These are phyloP conservation scores for Philypnodon macrostomus DNA, from an alignment of 2,797 vertebrate genomes.

Conservation along the genomic window DNA sequence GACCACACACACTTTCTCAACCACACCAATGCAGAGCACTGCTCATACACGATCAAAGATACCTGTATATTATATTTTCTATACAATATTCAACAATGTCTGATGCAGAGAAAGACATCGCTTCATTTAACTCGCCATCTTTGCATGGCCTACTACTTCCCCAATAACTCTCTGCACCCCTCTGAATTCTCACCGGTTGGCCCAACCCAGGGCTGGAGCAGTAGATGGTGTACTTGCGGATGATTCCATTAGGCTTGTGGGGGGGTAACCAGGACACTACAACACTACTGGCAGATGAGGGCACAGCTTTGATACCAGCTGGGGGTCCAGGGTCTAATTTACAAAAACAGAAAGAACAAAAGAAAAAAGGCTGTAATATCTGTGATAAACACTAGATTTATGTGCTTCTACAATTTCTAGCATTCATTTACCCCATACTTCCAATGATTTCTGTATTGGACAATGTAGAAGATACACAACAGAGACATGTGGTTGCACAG, in stretches of 20 bases:
- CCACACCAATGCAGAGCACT: conserved; percentile 33
- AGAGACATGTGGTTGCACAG: too few relatives aligned
- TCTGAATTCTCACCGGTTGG: conserved; percentile 85
- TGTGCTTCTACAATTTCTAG: not conserved
- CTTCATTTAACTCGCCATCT: conserved; percentile 19
- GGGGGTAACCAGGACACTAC: conserved; percentile 97
- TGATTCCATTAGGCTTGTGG: conserved; percentile 94
- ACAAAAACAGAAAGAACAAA: conserved; percentile 17
- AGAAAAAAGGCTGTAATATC: conserved; percentile 6
- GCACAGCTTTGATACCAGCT: conserved; percentile 95
- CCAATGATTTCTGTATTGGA: too few relatives aligned
- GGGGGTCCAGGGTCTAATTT: conserved; percentile 91
- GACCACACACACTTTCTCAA: conserved; percentile 47
- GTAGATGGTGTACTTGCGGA: conserved; percentile 98
- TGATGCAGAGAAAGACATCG: conserved; percentile 14
- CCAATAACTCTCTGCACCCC: conserved; percentile 39
- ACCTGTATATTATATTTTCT: conserved; percentile 21
- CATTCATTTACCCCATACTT: not conserved
- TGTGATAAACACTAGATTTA: conserved; percentile 17
- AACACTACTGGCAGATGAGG: conserved; percentile 92
- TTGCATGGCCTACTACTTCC: conserved; percentile 13
- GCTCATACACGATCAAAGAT: conserved; percentile 22
- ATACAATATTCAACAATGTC: conserved; percentile 24
- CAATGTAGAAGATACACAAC: too few relatives aligned
- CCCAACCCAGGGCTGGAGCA: conserved; percentile 95